Conservation (phyloP, 1,140 invertebrate genomes). For the Bradynema listronoti region DNA sequence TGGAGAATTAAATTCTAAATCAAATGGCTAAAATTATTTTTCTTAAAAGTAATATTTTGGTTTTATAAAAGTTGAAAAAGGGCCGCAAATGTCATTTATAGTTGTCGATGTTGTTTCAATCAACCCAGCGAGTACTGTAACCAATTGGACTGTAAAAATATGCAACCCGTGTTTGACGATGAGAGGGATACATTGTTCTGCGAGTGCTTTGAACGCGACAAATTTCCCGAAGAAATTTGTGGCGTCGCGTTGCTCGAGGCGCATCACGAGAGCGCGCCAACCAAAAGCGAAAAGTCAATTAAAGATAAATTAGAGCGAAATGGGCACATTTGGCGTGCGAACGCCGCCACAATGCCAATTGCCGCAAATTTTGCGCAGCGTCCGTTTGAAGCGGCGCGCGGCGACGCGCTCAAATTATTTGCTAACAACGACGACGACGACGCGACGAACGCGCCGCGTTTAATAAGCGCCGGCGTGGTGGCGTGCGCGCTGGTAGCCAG, state of each 20-base stretch:
- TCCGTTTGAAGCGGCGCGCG: no score
- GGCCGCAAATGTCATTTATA: conserved; percentile 18
- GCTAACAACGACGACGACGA: no score
- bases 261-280: not conserved
- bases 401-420: no score
- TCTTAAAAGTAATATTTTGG: no score
- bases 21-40: no score
- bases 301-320: not conserved
- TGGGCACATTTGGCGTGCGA: not conserved
- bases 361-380: not conserved
- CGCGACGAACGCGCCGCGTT: no score
- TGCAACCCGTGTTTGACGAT: conserved; percentile 35
- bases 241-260: not conserved
- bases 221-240: conserved; percentile 24
- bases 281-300: conserved; percentile 1
- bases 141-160: conserved; percentile 36
- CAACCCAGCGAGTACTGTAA: conserved; percentile 37
- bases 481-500: no score
- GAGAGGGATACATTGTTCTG: conserved; percentile 37
- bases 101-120: conserved; percentile 45
- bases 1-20: no score
- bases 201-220: conserved; percentile 30
- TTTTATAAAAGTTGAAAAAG: conserved; percentile 22
- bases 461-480: no score
- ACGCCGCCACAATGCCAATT: conserved; percentile 1